Percentiles rank a stretch among this genome's conserved stretches.
Evolutionary conservation across 2,797 vertebrate genomes (phyloP).

Genomic region (Oreochromis grahami): DNA sequence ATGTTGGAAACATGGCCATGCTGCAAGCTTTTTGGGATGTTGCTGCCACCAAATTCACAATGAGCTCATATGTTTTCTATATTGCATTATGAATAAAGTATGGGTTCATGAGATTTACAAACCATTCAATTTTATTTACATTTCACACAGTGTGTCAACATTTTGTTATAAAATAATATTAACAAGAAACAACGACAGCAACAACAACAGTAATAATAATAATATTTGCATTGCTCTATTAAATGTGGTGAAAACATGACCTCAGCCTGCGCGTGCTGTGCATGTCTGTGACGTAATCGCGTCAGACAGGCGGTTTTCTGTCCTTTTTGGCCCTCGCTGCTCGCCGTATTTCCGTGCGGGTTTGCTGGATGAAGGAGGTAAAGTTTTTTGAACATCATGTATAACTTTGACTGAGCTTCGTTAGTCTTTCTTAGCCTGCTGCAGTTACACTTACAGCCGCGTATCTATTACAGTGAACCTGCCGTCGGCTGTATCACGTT

Average conservation of each 20-base stretch:
- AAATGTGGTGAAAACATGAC: fast-evolving
- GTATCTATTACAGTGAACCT: neutral
- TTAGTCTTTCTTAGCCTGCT: neutral
- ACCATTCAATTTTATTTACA: too few species aligned
- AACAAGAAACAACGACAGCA: too few species aligned
- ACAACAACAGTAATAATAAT: fast-evolving
- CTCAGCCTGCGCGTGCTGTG: too few species aligned
- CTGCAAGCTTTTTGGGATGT: neutral
- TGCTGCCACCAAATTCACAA: neutral
- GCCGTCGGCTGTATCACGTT: fast-evolving
- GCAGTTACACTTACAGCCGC: neutral
- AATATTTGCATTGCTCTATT: fast-evolving
- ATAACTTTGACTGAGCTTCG: neutral
- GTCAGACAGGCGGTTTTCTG: fast-evolving
- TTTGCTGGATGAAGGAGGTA: fast-evolving
- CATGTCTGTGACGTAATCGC: too few species aligned
- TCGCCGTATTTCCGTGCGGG: too few species aligned
- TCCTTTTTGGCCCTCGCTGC: too few species aligned
- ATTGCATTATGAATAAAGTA: fast-evolving
- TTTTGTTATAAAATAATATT: too few species aligned
- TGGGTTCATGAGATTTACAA: neutral
- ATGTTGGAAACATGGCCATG: neutral
- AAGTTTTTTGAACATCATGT: neutral
- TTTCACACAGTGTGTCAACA: too few species aligned
- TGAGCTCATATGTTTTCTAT: fast-evolving